Conservation (phyloP, 2,113 vertebrate species). For the Deroptyus accipitrinus region DNA sequence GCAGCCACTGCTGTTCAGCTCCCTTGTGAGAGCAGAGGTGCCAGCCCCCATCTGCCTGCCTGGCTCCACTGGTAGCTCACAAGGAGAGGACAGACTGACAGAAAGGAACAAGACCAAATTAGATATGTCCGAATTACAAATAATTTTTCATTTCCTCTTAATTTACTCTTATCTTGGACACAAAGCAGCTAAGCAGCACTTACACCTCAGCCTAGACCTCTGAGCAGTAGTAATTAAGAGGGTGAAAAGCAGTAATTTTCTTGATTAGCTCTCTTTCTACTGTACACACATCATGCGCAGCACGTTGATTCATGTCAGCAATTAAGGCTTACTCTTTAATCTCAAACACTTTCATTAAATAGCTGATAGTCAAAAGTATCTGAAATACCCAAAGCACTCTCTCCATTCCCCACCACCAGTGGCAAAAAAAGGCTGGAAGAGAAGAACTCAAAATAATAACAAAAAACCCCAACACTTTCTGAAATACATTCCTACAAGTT, state of each 20-base stretch:
- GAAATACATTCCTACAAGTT: not conserved
- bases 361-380: not conserved
- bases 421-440: not conserved
- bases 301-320: not conserved
- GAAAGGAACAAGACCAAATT: not conserved
- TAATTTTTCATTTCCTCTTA: not conserved
- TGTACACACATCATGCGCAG: not conserved
- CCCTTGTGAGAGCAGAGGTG: not conserved
- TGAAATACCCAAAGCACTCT: not conserved
- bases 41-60: not conserved
- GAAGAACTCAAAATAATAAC: not conserved
- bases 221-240: conserved; percentile 22
- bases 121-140: not conserved
- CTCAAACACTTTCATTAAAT: not conserved
- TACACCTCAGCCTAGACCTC: conserved; percentile 12
- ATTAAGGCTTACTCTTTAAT: not conserved
- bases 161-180: not conserved
- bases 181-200: not conserved
- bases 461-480: not conserved
- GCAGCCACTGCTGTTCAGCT: not conserved
- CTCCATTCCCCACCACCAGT: not conserved
- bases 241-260: conserved; percentile 3
- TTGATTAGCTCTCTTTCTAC: not conserved
- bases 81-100: not conserved
- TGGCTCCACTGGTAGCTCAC: not conserved